Evolutionary conservation across 2,888 invertebrate species (phyloP).

Genomic region (Drosophila phalerata): DNA sequence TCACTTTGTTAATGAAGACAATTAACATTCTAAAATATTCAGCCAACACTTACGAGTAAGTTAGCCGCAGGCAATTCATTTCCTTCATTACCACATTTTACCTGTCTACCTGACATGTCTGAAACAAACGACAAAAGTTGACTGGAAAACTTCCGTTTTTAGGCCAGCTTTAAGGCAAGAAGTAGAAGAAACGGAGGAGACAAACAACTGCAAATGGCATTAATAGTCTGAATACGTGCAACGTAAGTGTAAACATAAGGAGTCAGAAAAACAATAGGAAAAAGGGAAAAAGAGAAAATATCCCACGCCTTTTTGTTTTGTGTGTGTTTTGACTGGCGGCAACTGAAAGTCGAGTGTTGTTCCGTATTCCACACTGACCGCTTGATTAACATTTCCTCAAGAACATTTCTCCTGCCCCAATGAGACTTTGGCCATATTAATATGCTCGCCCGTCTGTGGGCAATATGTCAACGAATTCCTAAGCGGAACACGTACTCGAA

Average conservation of each 20-base stretch:
- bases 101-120: conserved; percentile 52
- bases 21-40: conserved; percentile 64
- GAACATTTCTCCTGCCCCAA: conserved; percentile 50
- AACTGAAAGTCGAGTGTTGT: conserved; percentile 36
- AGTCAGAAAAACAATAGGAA: conserved; percentile 25
- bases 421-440: conserved; percentile 54
- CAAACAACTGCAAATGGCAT: conserved; percentile 64
- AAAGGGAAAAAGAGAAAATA: conserved; percentile 56
- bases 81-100: conserved; percentile 62
- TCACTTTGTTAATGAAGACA: conserved; percentile 53
- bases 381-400: conserved; percentile 79
- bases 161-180: conserved; percentile 45
- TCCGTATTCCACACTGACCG: conserved; percentile 77
- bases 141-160: conserved; percentile 72
- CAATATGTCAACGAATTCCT: conserved; percentile 79
- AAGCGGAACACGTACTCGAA: conserved; percentile 74
- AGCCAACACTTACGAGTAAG: conserved; percentile 43
- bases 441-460: conserved; percentile 70
- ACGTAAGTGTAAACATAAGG: conserved; percentile 47
- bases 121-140: conserved; percentile 57
- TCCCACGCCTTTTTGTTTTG: conserved; percentile 64
- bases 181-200: conserved; percentile 4
- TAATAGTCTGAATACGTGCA: conserved; percentile 77
- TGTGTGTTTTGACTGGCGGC: conserved; percentile 13
- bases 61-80: conserved; percentile 71